Evolutionary conservation across 2,797 vertebrate species (phyloP).

Genomic region (Channa striata): DNA sequence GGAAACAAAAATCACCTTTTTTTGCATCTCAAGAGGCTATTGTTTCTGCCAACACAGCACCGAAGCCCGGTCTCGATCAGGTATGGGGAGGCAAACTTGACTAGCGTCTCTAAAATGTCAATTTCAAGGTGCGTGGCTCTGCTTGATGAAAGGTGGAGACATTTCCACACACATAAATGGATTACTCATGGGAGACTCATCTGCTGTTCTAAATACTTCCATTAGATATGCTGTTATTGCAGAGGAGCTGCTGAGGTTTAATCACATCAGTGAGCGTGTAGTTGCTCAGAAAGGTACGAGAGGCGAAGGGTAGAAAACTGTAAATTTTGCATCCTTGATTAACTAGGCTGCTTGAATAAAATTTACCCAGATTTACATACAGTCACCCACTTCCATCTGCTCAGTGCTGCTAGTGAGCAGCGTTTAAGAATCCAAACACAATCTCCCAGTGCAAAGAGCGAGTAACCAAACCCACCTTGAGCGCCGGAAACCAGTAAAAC

Average conservation of each 20-base stretch:
- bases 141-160: conserved; percentile 68
- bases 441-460: neutral
- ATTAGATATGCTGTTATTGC: conserved; percentile 63
- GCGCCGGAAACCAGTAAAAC: conserved; percentile 87
- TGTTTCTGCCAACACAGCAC: conserved; percentile 30
- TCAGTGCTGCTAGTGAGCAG: neutral
- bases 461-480: conserved; percentile 85
- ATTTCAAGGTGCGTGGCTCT: conserved; percentile 75
- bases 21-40: conserved; percentile 22
- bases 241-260: conserved; percentile 39
- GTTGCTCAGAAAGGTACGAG: conserved; percentile 30
- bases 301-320: conserved; percentile 34
- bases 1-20: conserved; percentile 35
- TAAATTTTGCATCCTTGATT: conserved; percentile 24
- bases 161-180: conserved; percentile 64
- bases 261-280: conserved; percentile 37
- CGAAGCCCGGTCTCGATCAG: conserved; percentile 32
- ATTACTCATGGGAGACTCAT: conserved; percentile 70
- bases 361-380: conserved; percentile 20
- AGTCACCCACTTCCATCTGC: conserved; percentile 31
- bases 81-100: conserved; percentile 29
- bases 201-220: conserved; percentile 53
- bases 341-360: conserved; percentile 43
- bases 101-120: conserved; percentile 67
- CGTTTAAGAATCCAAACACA: neutral